These are phyloP conservation scores for Mustela nigripes DNA, from an alignment of 2,113 vertebrate genomes.

Conservation along the genomic window DNA sequence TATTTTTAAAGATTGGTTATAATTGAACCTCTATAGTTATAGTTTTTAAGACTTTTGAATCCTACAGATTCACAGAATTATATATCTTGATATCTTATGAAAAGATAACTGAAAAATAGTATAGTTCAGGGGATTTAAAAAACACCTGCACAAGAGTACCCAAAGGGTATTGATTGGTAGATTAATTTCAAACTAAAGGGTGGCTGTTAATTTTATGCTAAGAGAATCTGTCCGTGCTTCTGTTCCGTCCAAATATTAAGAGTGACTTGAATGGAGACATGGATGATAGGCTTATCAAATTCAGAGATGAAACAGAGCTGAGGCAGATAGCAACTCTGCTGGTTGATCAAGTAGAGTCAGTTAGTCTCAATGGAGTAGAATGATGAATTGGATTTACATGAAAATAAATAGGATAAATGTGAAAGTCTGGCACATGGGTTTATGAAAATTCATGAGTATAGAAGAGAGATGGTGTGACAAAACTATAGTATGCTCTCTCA, in stretches of 20 bases:
- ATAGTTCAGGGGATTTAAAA: slow-evolving; percentile 14
- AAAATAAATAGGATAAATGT: slow-evolving; percentile 31
- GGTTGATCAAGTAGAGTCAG: neutral
- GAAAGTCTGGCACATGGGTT: neutral
- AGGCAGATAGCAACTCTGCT: neutral
- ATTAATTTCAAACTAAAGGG: slow-evolving; percentile 32
- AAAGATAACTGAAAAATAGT: slow-evolving; percentile 48
- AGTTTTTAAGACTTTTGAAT: slow-evolving; percentile 24
- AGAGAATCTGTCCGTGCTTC: neutral
- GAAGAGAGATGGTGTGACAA: neutral
- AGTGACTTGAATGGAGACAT: neutral
- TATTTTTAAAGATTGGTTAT: neutral
- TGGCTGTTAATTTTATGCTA: neutral
- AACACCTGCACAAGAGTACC: neutral
- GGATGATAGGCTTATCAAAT: neutral
- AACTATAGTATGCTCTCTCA: neutral
- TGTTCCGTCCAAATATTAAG: neutral
- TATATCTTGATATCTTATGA: neutral
- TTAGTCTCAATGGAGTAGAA: neutral
- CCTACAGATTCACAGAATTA: neutral
- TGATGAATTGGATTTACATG: neutral
- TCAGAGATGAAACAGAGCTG: neutral
- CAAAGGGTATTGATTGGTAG: neutral
- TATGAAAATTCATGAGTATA: neutral
- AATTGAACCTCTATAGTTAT: neutral